Base-by-base conservation (phyloP, 2,797 vertebrate genomes). In the Falco columbarius region DNA sequence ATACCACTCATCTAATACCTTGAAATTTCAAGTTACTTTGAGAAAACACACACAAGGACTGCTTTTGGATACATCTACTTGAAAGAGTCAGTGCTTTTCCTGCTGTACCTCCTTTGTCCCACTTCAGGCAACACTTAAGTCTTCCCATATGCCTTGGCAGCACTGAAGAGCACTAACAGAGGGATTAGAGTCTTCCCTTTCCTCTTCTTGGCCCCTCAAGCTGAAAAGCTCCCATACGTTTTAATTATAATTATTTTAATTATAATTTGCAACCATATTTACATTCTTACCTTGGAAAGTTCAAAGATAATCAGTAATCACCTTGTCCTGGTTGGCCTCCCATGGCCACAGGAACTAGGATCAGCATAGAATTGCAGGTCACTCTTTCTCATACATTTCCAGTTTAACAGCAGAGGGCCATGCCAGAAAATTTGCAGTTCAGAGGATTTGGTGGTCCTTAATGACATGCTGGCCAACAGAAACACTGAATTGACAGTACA, bases 111-210 rank as follows among this genome's bases (percentile, higher is more conserved):
- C 27, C 58, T 87, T 56, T 86, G 51, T 65, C 47, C 56, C 63
- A 63, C 46, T 63, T 54, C 70, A 62, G 7, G 12, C 0, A 5
- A 58, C 26, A 68, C 29, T 40, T 13, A 58, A 61, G 7, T 54
- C 67, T 34, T 65, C 62, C 77, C n/a, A 23, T 9, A 30, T 7
- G 14, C 24, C 40, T 72, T 10, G 29, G 58, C 30, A 87, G 81
- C 42, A 62, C 51, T 32, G 30, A 92, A 70, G 32, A 83, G 14
- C 55, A 42, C 46, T 14, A 65, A 66, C 13, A 76, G 10, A 59
- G 71, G 32, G 4, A 74, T 77, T n/a, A 51, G 0, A 18, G 5
- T 16, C 63, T 40, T 15, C 14, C 27, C 10, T 4, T 10, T 4
- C 21, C 13, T 54, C 22, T 42, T 42, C 51, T 56, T 19, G 14